Evolutionary conservation across 2,113 vertebrate genomes (phyloP), one percentile per base, ranked within the genome.

Genomic region (Mormyrus iriodes): DNA sequence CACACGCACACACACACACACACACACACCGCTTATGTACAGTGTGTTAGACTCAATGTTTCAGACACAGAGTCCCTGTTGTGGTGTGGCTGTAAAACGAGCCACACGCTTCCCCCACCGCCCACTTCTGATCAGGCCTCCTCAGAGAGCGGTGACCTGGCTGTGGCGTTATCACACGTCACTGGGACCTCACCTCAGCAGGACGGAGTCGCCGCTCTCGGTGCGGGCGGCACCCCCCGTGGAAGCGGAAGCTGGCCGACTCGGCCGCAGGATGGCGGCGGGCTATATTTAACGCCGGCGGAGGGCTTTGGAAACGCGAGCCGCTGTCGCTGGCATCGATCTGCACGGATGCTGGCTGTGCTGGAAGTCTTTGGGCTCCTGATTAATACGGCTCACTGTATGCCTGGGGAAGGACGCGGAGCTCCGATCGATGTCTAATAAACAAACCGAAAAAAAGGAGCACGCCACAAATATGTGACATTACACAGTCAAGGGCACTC

Each of bases 201-300:
- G 94, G 92, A 93, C 92, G 94, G 93, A 95, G 93, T 93, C 94
- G 93, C 94, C 92, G 92, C 92, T 93, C 61, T 69, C 61, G 10
- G 73, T 39, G 4, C 73, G 15, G 73, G 13, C 73, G 2, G 13
- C 24, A 3, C 13, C 35, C 17, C 35, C 69, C 5, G 69, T 12
- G 90, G 91, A 90, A 92, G 91, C 88, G 92, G 76, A 90, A 92
- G 90, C 90, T 86, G 91, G 89, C 48, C 85, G 90, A 91, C 92
- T 89, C 90, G 88, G 89, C 92, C 92, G 91, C 89, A 91, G 91
- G 92, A 90, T 89, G 92, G 87, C 89, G 49, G 49, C 88, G 12
- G 73, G 48, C 88, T 88, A 88, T 88, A 82, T 90, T 88, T 88
- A 91, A 90, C 91, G 90, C 88, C 90, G 85, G 35, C 31, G 31